Conservation (phyloP, 2,888 invertebrate species). For the Heliconius sara region DNA sequence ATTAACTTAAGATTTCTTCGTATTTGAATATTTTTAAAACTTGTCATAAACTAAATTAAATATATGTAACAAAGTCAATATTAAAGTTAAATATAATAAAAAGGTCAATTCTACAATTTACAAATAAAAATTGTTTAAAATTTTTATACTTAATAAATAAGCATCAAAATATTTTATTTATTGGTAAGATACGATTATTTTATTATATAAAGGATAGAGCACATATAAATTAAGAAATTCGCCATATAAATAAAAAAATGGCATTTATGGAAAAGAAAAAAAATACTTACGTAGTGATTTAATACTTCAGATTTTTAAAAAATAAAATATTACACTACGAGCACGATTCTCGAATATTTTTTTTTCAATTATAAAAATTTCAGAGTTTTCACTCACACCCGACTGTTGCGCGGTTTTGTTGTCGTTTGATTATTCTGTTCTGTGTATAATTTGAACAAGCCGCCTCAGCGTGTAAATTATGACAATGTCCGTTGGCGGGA, state of each 20-base stretch:
- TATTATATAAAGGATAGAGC: neutral
- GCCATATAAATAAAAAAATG: neutral
- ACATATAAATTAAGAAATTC: neutral
- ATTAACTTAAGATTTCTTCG: neutral
- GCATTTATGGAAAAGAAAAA: neutral
- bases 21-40: neutral
- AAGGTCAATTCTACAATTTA: too few species aligned
- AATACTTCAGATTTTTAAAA: neutral
- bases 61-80: neutral
- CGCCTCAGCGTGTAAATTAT: conserved; percentile 63
- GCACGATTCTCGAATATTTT: neutral
- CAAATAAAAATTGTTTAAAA: neutral
- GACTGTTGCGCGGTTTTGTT: conserved; percentile 75
- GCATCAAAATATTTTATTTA: neutral
- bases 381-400: conserved; percentile 50
- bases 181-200: neutral
- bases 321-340: neutral
- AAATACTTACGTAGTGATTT: conserved; percentile 5
- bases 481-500: conserved; percentile 45
- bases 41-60: neutral
- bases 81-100: neutral
- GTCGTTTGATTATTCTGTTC: conserved; percentile 65
- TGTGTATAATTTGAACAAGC: conserved; percentile 70
- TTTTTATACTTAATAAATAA: neutral
- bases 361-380: conserved; percentile 14